Percentiles rank a stretch among this genome's conserved stretches.
Conservation (phyloP, 2,888 invertebrate species). For the Byasa hedistus region DNA sequence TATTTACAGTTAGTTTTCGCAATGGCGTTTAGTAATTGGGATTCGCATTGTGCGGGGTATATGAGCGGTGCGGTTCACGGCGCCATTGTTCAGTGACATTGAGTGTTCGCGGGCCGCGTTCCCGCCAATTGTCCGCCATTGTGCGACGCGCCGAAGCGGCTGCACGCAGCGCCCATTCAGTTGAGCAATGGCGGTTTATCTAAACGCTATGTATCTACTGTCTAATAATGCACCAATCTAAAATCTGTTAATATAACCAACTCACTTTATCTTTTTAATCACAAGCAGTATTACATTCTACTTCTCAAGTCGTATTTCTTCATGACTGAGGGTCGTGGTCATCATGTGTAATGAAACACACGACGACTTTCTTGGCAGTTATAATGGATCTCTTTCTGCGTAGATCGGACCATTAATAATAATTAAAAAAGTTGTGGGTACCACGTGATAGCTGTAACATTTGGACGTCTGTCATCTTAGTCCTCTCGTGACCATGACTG, state of each 20-base stretch:
- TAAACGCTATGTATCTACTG: not conserved
- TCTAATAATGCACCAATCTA: not conserved
- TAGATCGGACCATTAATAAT: no score
- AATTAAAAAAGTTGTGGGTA: no score
- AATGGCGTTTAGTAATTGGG: conserved; percentile 19
- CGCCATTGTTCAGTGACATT: conserved; percentile 43
- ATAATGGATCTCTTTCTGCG: no score
- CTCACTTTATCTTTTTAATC: no score
- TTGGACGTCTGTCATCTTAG: no score
- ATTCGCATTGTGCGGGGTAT: conserved; percentile 21
- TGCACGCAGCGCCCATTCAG: conserved; percentile 4
- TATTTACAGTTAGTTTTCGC: conserved; percentile 22
- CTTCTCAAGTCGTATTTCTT: no score
- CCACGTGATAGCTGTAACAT: no score
- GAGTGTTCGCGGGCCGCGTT: conserved; percentile 8
- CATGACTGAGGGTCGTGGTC: no score
- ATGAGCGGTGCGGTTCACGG: conserved; percentile 36
- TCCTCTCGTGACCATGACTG: no score
- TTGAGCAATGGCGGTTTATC: conserved; percentile 15
- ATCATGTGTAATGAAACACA: no score
- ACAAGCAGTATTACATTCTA: no score
- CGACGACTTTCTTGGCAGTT: no score
- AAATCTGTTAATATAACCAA: not conserved
- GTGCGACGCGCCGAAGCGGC: conserved; percentile 13
- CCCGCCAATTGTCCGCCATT: conserved; percentile 25